Percentiles rank a stretch among this genome's conserved stretches.
phyloP scores from a whole-genome alignment of 1,140 invertebrate species.

The Cydia fagiglandana region DNA sequence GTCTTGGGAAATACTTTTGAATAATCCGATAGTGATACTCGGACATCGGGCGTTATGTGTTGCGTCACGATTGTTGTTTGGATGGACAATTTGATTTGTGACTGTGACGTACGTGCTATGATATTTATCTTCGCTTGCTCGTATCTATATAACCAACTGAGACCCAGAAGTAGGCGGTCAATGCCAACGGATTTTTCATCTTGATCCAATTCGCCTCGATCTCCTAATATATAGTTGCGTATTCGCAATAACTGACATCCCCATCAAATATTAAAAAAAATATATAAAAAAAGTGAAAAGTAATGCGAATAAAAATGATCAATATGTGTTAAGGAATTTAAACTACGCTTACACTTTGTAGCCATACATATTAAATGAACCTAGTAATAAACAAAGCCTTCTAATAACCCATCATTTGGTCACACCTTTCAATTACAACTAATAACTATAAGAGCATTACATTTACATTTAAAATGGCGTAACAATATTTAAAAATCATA shows the following conservation, averaged over 20 bases:
- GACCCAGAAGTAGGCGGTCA: no score
- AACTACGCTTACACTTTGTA: neutral
- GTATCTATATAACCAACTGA: neutral
- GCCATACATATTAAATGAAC: neutral
- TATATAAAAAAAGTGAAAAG: no score
- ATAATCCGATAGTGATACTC: conserved; percentile 59
- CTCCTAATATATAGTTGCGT: no score
- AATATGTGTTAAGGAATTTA: neutral
- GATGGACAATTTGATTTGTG: neutral
- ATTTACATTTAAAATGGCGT: neutral
- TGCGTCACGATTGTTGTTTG: conserved; percentile 34
- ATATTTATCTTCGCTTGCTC: neutral
- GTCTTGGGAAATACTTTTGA: conserved; percentile 63
- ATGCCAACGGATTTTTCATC: no score
- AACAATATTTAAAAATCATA: neutral
- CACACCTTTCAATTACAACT: conserved; percentile 41
- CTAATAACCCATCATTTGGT: conserved; percentile 25
- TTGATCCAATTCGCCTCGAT: no score
- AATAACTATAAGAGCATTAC: conserved; percentile 38
- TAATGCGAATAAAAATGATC: no score
- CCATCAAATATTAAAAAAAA: no score
- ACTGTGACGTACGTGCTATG: neutral
- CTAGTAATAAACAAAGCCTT: conserved; percentile 3
- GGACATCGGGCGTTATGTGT: conserved; percentile 35
- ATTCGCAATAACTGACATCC: no score